phyloP scores from a whole-genome alignment of 1,140 invertebrate species.

The Drosophila lini region DNA sequence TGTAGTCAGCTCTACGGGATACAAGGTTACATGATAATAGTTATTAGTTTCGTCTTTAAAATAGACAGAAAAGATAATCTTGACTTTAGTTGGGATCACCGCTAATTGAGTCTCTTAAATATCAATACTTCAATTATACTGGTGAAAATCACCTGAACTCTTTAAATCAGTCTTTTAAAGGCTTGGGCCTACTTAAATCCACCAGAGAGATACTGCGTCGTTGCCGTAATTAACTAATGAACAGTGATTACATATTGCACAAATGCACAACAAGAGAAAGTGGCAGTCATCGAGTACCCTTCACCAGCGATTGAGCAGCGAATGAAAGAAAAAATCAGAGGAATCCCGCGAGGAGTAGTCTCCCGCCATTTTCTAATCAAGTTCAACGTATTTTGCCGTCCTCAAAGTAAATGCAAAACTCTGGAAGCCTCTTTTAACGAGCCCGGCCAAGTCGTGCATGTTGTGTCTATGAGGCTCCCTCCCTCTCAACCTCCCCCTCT shows the following conservation, averaged over 20 bases:
- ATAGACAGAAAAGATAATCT: too few species aligned
- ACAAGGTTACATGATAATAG: neutral
- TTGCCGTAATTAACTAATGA: conserved; percentile 45
- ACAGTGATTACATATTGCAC: conserved; percentile 23
- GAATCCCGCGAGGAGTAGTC: too few species aligned
- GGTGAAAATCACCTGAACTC: too few species aligned
- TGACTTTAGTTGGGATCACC: too few species aligned
- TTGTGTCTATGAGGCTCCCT: conserved; percentile 24
- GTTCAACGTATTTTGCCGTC: conserved; percentile 29
- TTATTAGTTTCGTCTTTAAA: too few species aligned
- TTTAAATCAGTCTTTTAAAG: too few species aligned
- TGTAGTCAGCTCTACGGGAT: too few species aligned
- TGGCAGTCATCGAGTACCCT: conserved; percentile 14
- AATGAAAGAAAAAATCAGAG: conserved; percentile 13
- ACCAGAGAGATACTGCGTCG: conserved; percentile 14
- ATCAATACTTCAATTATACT: too few species aligned
- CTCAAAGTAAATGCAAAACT: conserved; percentile 56
- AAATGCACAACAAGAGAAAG: conserved; percentile 1
- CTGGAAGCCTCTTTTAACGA: conserved; percentile 43
- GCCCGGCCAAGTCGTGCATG: conserved; percentile 37
- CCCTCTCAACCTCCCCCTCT: neutral
- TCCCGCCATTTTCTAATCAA: conserved; percentile 50
- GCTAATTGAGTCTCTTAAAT: too few species aligned
- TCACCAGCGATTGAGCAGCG: conserved; percentile 40
- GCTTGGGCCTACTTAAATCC: neutral